Base-by-base conservation (phyloP, 2,888 invertebrate genomes). In the Brachynemurus nebulosus region DNA sequence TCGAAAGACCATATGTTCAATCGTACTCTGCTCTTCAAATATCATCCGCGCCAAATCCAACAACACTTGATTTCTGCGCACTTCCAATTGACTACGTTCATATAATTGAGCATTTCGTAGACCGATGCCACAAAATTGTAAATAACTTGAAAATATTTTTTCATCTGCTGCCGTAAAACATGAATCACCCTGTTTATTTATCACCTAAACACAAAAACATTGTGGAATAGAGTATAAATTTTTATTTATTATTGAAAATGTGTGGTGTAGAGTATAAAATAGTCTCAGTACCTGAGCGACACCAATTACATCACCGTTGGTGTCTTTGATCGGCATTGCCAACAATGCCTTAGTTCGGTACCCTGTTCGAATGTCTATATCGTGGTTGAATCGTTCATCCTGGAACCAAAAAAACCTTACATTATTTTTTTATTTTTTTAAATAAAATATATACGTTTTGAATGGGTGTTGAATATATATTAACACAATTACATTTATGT, bases 41-140 rank as follows among this genome's bases (percentile, higher is more conserved):
- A 95, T 89, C 83, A 93, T 92, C 56, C 91, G 73, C n/a, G 93
- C 93, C 61, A 95, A 70, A 66, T 91, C 91, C 53, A 95, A 70
- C 46, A 95, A 72, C 52, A 95, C 88, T 74, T 93, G 92, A 67
- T 95, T 95, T 55, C 93, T 73, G 67, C 90, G 92, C 54, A 92
- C 90, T 70, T 95, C 95, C 60, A 92, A 68, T 65, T 92, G 91
- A 50, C 92, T 92, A 63, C 89, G 80, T 67, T 95, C 92, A 64
- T 92, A 95, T 30, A 95, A 74, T 64, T 92, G 92, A n/a, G 95
- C 93, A 65, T 95, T 95, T 48, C 90, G 78, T 44, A 95, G 72
- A 3, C 93, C 93, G 54, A 95, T 95, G 49, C 93, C 93, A 67
- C 95, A 95, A 68, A 95, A 95, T 65, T 92, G 92, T 49, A 95